phyloP scores from a whole-genome alignment of 1,140 invertebrate species.

The Drosophila sturtevanti region DNA sequence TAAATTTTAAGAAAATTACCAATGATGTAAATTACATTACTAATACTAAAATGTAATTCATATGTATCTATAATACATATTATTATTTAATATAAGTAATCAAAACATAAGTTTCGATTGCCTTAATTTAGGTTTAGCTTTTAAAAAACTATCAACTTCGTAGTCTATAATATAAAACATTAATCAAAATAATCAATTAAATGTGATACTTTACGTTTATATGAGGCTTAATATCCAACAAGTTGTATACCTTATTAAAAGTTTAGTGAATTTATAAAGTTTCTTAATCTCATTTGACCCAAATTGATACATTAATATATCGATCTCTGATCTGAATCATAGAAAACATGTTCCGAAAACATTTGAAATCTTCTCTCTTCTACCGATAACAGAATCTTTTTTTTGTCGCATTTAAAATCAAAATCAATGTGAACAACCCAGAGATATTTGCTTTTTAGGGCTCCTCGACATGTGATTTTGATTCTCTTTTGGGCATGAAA shows the following conservation, averaged over 20 bases:
- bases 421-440: slow-evolving; percentile 46
- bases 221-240: not conserved
- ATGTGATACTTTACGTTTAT: not conserved
- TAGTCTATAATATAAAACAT: too few species aligned
- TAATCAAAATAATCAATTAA: not conserved
- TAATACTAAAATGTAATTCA: too few species aligned
- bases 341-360: not conserved
- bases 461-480: slow-evolving; percentile 64
- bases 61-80: too few species aligned
- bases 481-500: slow-evolving; percentile 42
- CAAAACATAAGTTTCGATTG: too few species aligned
- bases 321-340: not conserved
- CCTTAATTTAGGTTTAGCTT: too few species aligned
- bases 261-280: not conserved
- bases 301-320: slow-evolving; percentile 8
- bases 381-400: slow-evolving; percentile 37
- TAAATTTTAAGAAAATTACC: too few species aligned
- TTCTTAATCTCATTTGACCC: slow-evolving; percentile 2
- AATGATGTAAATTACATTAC: too few species aligned
- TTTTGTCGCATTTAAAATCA: slow-evolving; percentile 21
- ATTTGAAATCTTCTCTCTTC: slow-evolving; percentile 24
- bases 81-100: too few species aligned
- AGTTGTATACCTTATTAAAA: not conserved
- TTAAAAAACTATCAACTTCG: too few species aligned
- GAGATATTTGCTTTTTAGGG: slow-evolving; percentile 46